Conservation (phyloP, 2,888 invertebrate genomes). For the Drosophila paramelanica region DNA sequence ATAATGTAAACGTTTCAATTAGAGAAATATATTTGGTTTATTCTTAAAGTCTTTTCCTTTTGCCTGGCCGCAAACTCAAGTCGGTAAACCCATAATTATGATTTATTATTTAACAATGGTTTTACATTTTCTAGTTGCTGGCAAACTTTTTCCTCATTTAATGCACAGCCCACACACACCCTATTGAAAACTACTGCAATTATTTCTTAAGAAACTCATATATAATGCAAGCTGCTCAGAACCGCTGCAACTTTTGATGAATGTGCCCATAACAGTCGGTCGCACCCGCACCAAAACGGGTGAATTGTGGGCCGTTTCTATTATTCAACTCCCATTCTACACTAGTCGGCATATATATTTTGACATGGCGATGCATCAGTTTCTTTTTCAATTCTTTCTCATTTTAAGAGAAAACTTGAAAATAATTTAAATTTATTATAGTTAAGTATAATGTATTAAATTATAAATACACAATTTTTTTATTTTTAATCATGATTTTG, state of each 20-base stretch:
- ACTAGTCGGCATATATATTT: no score
- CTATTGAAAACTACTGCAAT: slow-evolving; percentile 19
- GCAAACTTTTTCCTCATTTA: slow-evolving; percentile 5
- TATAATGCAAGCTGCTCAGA: slow-evolving; percentile 27
- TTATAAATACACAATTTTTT: no score
- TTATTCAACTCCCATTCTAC: slow-evolving; percentile 24
- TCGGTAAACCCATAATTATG: background rate
- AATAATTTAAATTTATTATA: no score
- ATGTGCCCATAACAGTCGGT: slow-evolving; percentile 23
- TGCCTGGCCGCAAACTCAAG: background rate
- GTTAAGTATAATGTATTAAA: no score
- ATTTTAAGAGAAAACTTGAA: no score
- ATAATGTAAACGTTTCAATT: no score
- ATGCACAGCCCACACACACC: background rate
- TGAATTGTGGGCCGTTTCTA: slow-evolving; percentile 18
- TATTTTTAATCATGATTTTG: no score
- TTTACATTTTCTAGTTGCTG: background rate
- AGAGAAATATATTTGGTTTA: background rate
- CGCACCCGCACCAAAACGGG: slow-evolving; percentile 7
- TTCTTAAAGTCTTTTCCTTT: background rate
- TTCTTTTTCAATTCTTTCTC: no score
- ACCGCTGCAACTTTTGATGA: slow-evolving; percentile 34
- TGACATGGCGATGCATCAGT: no score
- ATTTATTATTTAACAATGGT: background rate
- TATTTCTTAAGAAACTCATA: slow-evolving; percentile 27